These are phyloP conservation scores for Myathropa florea DNA, from an alignment of 2,888 invertebrate species.

Conservation along the genomic window DNA sequence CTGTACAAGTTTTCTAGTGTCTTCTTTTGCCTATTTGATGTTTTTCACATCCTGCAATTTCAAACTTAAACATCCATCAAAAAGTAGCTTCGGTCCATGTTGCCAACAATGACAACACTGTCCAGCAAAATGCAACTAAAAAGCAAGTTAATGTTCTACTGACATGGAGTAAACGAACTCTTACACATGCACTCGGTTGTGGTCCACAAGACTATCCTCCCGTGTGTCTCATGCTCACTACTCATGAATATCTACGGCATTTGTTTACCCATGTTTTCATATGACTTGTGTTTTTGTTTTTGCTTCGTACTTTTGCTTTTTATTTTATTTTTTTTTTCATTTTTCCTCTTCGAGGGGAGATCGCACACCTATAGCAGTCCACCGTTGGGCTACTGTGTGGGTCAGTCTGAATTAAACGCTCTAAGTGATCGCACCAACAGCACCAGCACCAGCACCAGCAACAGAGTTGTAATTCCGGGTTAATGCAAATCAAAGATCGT, in stretches of 20 bases:
- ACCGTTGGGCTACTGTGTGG: slow-evolving; percentile 25
- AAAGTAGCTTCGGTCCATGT: no score
- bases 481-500: background rate
- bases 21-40: no score
- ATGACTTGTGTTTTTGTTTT: no score
- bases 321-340: no score
- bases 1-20: no score
- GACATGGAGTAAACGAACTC: slow-evolving; percentile 22
- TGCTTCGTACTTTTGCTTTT: background rate
- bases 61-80: no score
- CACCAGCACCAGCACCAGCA: background rate
- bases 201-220: slow-evolving; percentile 17
- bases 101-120: slow-evolving; percentile 3
- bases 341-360: slow-evolving; percentile 3
- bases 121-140: background rate
- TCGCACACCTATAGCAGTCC: slow-evolving; percentile 39
- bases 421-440: slow-evolving; percentile 42
- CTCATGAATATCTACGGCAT: slow-evolving; percentile 19
- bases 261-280: background rate
- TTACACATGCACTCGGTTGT: slow-evolving; percentile 23
- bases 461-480: background rate
- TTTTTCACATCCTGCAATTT: no score
- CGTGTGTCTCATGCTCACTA: background rate
- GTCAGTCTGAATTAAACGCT: slow-evolving; percentile 51
- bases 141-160: background rate